A percentile compares a stretch with the other conserved stretches of the same genome.
phyloP scores from a whole-genome alignment of 2,888 invertebrate species.

The Steinernema carpocapsae region DNA sequence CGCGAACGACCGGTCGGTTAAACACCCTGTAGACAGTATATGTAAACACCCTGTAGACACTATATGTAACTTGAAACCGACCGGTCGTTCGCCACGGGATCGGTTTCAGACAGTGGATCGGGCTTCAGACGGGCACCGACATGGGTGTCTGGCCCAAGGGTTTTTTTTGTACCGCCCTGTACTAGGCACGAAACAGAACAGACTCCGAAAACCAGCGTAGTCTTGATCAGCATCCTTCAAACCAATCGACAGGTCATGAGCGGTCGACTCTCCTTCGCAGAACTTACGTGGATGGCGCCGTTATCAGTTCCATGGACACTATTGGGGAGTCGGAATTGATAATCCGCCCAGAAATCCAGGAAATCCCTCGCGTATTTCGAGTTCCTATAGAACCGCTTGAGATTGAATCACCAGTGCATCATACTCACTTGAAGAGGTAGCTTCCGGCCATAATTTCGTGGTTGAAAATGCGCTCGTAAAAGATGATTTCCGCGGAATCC shows the following conservation, averaged over 20 bases:
- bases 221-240: neutral
- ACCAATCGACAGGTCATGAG: neutral
- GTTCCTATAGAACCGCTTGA: neutral
- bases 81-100: too few relatives aligned
- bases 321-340: neutral
- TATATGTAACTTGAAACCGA: too few relatives aligned
- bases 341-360: neutral
- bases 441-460: constrained; percentile 58
- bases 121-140: too few relatives aligned
- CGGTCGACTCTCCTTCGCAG: neutral
- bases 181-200: too few relatives aligned
- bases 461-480: constrained; percentile 58
- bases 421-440: neutral
- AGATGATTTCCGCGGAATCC: constrained; percentile 41
- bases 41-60: too few relatives aligned
- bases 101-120: too few relatives aligned
- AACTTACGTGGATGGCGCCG: constrained; percentile 20
- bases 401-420: neutral
- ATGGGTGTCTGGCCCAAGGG: too few relatives aligned
- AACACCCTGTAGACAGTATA: too few relatives aligned
- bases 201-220: too few relatives aligned
- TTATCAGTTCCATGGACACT: neutral
- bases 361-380: neutral
- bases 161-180: too few relatives aligned
- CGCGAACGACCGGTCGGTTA: too few relatives aligned